Evolutionary conservation across 2,797 vertebrate genomes (phyloP).

Genomic region (Poeciliopsis turneri): DNA sequence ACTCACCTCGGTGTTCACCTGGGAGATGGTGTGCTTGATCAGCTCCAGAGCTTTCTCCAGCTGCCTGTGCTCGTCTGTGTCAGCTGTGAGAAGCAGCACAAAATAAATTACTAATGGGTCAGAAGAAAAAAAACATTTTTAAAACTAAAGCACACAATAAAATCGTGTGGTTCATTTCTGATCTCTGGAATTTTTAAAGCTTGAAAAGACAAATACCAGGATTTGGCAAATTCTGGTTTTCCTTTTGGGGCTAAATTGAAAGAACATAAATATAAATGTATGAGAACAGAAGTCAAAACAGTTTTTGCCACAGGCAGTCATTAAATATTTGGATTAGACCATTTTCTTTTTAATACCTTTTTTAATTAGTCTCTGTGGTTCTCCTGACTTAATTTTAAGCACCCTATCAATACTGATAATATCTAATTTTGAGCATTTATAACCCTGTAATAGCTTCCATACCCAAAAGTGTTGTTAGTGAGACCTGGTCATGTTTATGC

Average conservation of each 20-base stretch:
- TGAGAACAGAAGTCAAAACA: neutral
- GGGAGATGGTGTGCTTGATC: slow-evolving; percentile 87
- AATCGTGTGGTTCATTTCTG: neutral
- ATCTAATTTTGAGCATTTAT: neutral
- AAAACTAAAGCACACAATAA: neutral
- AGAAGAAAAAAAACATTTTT: neutral
- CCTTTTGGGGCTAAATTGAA: neutral
- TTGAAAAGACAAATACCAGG: neutral
- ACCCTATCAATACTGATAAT: neutral
- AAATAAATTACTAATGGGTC: neutral
- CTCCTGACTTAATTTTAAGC: neutral
- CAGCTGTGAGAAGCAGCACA: slow-evolving; percentile 73
- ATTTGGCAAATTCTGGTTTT: neutral
- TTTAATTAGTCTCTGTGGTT: neutral
- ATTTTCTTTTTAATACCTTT: neutral
- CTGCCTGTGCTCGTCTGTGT: slow-evolving; percentile 82
- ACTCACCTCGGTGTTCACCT: slow-evolving; percentile 85
- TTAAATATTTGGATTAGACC: neutral
- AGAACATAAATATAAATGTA: neutral
- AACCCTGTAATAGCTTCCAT: neutral
- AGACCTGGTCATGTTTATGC: neutral
- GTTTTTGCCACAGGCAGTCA: neutral
- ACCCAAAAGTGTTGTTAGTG: neutral
- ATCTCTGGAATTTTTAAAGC: neutral
- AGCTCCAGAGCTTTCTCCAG: slow-evolving; percentile 83